Base-by-base conservation (phyloP, 2,113 vertebrate genomes). In the Sylvia atricapilla region DNA sequence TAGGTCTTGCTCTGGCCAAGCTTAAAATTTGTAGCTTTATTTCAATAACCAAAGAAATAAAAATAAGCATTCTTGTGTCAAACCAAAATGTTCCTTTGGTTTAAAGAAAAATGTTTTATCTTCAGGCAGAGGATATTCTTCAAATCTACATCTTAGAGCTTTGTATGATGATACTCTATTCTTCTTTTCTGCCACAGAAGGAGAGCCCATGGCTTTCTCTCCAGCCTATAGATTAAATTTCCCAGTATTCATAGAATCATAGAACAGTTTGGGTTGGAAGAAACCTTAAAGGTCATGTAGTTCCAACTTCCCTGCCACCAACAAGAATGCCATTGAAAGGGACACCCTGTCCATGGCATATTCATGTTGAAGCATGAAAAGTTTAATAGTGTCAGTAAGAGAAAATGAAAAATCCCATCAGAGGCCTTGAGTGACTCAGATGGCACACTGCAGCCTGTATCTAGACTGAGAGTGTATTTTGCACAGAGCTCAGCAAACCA, bases 81-180 rank as follows among this genome's bases (percentile, higher is more conserved):
- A 86, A 33, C 17, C 63, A 92, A 56, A 86, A 81, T 59, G 47
- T 63, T 86, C 63, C 82, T 63, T 44, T 77, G 55, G 50, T 92
- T 95, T 89, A 74, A 86, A 94, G 27, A 39, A 84, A 84, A 86
- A 59, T 27, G 10, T 84, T 89, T 94, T 62, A 30, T 90, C 92
- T 90, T 78, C 90, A 93, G 64, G 47, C 67, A 69, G 41, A 87
- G 13, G 58, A 67, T 77, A 17, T 31, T 88, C 37, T 68, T 80
- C 78, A 83, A 20, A 88, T 58, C 46, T 60, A 2, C 27, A 33
- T 75, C 53, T 79, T 58, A 77, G 50, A 81, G 21, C 17, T 87
- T 56, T 75, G 35, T 28, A 10, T 44, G 52, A 43, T 2, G 2
- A 44, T 82, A 39, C 11, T 28, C 31, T 88, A 41, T 14, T 14